These are phyloP conservation scores for Plumapathes pennacea DNA, from an alignment of 92 coral and sea anemone species.

Conservation along the genomic window DNA sequence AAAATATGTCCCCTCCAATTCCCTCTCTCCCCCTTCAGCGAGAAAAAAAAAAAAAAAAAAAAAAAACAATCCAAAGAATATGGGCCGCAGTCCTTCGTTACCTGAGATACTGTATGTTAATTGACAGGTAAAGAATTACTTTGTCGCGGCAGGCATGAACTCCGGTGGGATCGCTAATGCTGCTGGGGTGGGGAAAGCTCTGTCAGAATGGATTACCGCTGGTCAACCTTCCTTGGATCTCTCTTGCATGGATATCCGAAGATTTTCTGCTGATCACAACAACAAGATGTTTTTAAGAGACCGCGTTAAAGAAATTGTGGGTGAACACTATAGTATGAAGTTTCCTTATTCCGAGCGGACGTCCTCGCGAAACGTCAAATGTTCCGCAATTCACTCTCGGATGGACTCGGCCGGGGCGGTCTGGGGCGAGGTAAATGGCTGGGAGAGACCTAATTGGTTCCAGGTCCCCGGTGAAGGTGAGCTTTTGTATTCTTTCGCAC, in stretches of 20 bases:
- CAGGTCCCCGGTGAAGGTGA: conserved; percentile 54
- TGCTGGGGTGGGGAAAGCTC: conserved; percentile 92
- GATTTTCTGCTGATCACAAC: conserved; percentile 79
- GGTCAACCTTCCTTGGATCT: conserved; percentile 92
- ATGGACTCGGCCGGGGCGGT: conserved; percentile 72
- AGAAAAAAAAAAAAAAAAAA: not conserved
- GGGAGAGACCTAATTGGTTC: conserved; percentile 87
- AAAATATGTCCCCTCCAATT: too few relatives aligned
- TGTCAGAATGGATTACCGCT: conserved; percentile 91
- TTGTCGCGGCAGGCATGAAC: conserved; percentile 87
- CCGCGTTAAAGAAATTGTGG: conserved; percentile 69
- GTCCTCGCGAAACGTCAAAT: conserved; percentile 50
- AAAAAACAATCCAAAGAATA: too few relatives aligned
- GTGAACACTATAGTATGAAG: conserved; percentile 74
- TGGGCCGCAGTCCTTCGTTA: too few relatives aligned
- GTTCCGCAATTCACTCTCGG: conserved; percentile 69
- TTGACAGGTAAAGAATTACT: conserved; percentile 73
- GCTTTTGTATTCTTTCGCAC: too few relatives aligned
- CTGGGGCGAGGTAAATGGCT: conserved; percentile 86
- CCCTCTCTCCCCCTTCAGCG: not conserved
- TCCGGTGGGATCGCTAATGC: conserved; percentile 92
- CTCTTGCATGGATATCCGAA: conserved; percentile 82
- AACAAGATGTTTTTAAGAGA: conserved; percentile 87
- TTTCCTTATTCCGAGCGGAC: conserved; percentile 68
- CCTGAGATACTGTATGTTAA: too few relatives aligned